Conservation (phyloP, 2,113 vertebrate species). For the Dendropsophus ebraccatus region DNA sequence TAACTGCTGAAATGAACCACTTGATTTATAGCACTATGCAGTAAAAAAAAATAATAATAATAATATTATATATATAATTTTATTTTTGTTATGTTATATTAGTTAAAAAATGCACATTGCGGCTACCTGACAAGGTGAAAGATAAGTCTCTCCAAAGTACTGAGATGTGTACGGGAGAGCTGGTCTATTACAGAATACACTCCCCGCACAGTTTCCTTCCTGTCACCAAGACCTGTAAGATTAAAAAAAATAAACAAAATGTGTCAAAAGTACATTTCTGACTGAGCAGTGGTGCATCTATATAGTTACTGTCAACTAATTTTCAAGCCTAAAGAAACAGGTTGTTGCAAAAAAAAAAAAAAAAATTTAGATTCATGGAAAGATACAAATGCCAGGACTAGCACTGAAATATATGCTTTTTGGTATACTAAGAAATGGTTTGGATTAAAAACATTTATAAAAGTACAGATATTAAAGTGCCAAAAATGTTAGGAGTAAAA, state of each 20-base stretch:
- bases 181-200: slow-evolving; percentile 96
- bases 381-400: no score
- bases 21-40: no score
- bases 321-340: background rate
- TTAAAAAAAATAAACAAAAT: background rate
- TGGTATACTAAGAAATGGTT: no score
- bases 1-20: no score
- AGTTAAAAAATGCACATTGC: background rate
- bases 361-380: no score
- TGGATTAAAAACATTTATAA: background rate
- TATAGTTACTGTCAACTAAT: background rate
- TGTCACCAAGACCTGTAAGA: slow-evolving; percentile 86
- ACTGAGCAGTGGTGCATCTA: background rate
- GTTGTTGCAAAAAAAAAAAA: no score
- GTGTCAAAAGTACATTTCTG: background rate
- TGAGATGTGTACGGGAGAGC: slow-evolving; percentile 92
- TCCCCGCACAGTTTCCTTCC: slow-evolving; percentile 87
- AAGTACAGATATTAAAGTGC: background rate
- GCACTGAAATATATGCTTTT: no score
- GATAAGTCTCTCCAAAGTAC: slow-evolving; percentile 92
- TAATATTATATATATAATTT: no score
- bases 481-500: background rate
- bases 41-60: no score
- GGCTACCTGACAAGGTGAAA: slow-evolving; percentile 95
- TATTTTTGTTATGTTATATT: no score